phyloP scores from a whole-genome alignment of 2,888 invertebrate species.

The Noctua fimbriata region DNA sequence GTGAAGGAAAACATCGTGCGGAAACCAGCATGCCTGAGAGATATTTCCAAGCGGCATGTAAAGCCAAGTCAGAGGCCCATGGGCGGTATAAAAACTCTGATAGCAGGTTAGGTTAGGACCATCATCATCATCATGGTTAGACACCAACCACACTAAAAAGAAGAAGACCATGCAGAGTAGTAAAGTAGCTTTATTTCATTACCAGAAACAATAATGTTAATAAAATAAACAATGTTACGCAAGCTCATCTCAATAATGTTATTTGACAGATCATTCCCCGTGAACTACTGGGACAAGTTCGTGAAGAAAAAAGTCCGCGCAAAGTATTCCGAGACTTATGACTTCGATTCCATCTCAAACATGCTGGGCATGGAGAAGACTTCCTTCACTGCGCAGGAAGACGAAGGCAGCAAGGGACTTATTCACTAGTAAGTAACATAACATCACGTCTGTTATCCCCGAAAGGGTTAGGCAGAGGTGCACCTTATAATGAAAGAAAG shows the following conservation, averaged over 20 bases:
- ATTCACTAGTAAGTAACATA: conserved; percentile 92
- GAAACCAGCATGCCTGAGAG: no score
- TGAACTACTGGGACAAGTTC: conserved; percentile 99
- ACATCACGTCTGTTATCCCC: background rate
- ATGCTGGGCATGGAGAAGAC: conserved; percentile 99
- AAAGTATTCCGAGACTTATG: conserved; percentile 99
- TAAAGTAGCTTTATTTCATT: no score
- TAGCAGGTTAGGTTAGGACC: no score
- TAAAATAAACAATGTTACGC: background rate
- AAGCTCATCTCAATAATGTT: background rate
- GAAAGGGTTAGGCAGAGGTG: no score
- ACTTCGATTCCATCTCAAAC: conserved; percentile 98
- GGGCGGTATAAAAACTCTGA: no score
- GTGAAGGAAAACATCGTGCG: no score
- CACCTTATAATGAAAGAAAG: background rate
- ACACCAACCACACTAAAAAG: no score
- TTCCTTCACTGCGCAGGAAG: conserved; percentile 96
- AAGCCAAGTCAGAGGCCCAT: no score
- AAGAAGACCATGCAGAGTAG: no score
- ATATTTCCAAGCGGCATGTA: no score
- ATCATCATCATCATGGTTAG: no score
- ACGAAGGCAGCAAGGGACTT: conserved; percentile 94
- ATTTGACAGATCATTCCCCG: conserved; percentile 96
- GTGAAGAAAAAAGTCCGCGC: conserved; percentile 99
- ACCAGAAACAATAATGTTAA: no score